Conservation (phyloP, 2,888 invertebrate species). For the Tolmerus cingulatus region DNA sequence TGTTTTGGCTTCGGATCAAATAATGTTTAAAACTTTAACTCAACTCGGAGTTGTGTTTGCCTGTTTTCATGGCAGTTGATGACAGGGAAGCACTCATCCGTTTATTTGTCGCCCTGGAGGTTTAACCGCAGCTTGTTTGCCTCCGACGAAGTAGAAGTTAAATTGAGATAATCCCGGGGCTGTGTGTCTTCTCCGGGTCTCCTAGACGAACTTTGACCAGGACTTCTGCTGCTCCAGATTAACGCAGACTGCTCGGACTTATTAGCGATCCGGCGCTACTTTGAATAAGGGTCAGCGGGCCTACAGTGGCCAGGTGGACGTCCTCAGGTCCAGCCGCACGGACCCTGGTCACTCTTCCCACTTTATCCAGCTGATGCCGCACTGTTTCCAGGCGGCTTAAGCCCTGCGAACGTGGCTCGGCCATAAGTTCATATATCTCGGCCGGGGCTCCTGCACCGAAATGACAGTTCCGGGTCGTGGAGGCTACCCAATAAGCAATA, state of each 20-base stretch:
- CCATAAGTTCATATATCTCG: constrained; percentile 33
- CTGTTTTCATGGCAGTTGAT: constrained; percentile 35
- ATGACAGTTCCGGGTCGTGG: constrained; percentile 20
- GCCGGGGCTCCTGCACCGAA: not conserved
- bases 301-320: not conserved
- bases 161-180: constrained; percentile 39
- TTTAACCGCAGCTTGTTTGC: constrained; percentile 36
- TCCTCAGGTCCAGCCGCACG: not conserved
- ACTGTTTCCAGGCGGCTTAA: not conserved
- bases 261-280: not conserved
- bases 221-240: not conserved
- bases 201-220: not conserved
- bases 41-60: constrained; percentile 35
- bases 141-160: constrained; percentile 20
- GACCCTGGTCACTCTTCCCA: not conserved
- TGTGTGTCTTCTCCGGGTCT: constrained; percentile 14
- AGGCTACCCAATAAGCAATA: constrained; percentile 47
- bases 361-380: constrained; percentile 4
- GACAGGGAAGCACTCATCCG: constrained; percentile 39
- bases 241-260: not conserved
- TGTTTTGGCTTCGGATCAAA: constrained; percentile 41
- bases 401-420: not conserved
- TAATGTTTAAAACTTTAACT: constrained; percentile 41
- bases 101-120: constrained; percentile 33
- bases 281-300: not conserved